Percentiles rank a stretch among this genome's conserved stretches.
Conservation (phyloP, 2,113 vertebrate genomes). For the Agelaius phoeniceus region DNA sequence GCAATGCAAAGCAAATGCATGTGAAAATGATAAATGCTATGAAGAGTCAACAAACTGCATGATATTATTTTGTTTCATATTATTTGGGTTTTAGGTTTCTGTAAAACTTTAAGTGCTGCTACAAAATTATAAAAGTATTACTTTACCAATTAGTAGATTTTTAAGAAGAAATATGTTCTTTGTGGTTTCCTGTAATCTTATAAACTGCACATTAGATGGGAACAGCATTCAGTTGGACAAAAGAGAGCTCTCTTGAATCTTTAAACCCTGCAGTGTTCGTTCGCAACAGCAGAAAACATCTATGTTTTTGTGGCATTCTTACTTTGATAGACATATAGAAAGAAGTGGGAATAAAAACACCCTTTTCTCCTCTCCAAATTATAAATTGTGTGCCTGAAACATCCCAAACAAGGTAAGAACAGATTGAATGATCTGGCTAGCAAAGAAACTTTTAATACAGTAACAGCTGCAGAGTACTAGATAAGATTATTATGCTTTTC, state of each 20-base stretch:
- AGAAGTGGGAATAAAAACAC: not conserved
- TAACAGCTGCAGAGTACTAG: not conserved
- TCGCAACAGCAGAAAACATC: not conserved
- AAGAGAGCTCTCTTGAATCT: not conserved
- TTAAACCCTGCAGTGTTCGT: not conserved
- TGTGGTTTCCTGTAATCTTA: not conserved
- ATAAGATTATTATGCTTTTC: not conserved
- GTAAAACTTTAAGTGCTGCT: not conserved
- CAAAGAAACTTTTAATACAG: not conserved
- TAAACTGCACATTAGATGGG: not conserved
- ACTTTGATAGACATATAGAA: not conserved
- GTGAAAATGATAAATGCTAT: conserved; percentile 10
- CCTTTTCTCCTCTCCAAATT: not conserved
- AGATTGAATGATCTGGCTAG: not conserved
- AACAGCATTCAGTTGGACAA: not conserved
- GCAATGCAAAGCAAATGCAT: not conserved
- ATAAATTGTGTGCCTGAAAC: not conserved
- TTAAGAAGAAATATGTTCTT: not conserved
- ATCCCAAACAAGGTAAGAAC: not conserved
- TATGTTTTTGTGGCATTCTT: not conserved
- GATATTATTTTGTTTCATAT: not conserved
- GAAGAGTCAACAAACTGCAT: not conserved
- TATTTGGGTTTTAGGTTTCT: not conserved
- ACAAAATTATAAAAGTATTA: not conserved
- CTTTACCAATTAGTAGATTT: not conserved